These are phyloP conservation scores for Unio pictorum DNA, from an alignment of 2,888 invertebrate genomes.

Conservation along the genomic window DNA sequence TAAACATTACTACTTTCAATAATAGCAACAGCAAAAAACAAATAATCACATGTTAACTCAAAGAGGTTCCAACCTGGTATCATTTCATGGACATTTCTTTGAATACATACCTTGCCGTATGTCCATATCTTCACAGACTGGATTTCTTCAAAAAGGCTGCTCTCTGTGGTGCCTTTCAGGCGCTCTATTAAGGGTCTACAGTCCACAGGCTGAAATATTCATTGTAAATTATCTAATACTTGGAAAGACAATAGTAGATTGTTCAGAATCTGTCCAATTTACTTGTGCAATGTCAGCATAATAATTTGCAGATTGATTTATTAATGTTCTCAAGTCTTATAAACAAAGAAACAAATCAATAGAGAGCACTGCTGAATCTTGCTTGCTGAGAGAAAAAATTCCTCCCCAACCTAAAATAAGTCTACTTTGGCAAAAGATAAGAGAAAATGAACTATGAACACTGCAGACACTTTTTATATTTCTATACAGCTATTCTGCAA, in stretches of 20 bases:
- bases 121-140: slow-evolving; percentile 86
- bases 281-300: too few species aligned
- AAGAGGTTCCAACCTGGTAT: background rate
- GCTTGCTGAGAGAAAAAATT: too few species aligned
- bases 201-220: slow-evolving; percentile 75
- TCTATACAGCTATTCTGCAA: too few species aligned
- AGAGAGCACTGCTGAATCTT: too few species aligned
- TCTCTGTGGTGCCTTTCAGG: slow-evolving; percentile 78
- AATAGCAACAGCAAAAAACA: background rate
- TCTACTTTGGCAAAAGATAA: too few species aligned
- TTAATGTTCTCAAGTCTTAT: too few species aligned
- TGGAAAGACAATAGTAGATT: background rate
- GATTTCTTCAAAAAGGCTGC: slow-evolving; percentile 80
- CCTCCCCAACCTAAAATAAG: too few species aligned
- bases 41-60: background rate
- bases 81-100: background rate
- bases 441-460: too few species aligned
- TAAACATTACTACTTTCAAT: too few species aligned
- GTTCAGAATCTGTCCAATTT: background rate
- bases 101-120: slow-evolving; percentile 79
- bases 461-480: too few species aligned
- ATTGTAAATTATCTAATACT: background rate
- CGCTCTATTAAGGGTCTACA: slow-evolving; percentile 84
- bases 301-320: too few species aligned
- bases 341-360: too few species aligned